Percentiles rank a stretch among this genome's conserved stretches.
Conservation (phyloP, 2,888 invertebrate genomes). For the Drosophila nr. perissopoda region DNA sequence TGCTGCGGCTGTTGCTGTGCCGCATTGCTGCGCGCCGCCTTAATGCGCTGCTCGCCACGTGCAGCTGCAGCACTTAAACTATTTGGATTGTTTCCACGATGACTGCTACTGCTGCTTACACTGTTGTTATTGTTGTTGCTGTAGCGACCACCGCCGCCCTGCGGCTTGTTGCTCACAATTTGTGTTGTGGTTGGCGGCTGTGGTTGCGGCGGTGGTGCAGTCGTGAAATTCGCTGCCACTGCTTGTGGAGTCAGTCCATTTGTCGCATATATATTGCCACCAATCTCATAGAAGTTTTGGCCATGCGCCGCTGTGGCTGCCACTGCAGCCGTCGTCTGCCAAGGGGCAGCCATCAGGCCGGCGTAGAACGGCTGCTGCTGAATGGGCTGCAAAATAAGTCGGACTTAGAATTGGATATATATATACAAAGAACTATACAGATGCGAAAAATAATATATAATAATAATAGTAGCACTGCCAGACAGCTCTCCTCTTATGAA, state of each 20-base stretch:
- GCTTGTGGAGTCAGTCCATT: conserved; percentile 90
- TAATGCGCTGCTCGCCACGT: conserved; percentile 80
- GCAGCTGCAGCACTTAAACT: conserved; percentile 66
- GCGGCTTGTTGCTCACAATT: conserved; percentile 73
- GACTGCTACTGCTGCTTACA: conserved; percentile 54
- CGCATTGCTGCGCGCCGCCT: conserved; percentile 82
- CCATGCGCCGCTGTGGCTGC: conserved; percentile 85
- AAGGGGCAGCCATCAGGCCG: conserved; percentile 86
- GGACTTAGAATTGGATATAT: not conserved
- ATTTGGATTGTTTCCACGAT: conserved; percentile 80
- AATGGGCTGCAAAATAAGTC: conserved; percentile 85
- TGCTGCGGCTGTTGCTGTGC: conserved; percentile 37
- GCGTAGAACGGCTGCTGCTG: conserved; percentile 89
- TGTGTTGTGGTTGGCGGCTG: conserved; percentile 74
- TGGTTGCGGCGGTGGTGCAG: conserved; percentile 77
- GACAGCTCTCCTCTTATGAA: not conserved
- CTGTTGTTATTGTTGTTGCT: conserved; percentile 50
- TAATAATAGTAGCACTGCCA: not conserved
- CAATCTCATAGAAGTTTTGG: conserved; percentile 88
- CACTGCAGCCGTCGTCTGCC: conserved; percentile 84
- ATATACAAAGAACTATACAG: not conserved
- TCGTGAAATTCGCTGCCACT: conserved; percentile 85
- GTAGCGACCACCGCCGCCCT: conserved; percentile 78
- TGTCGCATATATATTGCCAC: conserved; percentile 89
- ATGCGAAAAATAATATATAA: not conserved